Evolutionary conservation across 2,888 invertebrate species (phyloP), one percentile per base, ranked within the genome.

Genomic region (Phania funesta): DNA sequence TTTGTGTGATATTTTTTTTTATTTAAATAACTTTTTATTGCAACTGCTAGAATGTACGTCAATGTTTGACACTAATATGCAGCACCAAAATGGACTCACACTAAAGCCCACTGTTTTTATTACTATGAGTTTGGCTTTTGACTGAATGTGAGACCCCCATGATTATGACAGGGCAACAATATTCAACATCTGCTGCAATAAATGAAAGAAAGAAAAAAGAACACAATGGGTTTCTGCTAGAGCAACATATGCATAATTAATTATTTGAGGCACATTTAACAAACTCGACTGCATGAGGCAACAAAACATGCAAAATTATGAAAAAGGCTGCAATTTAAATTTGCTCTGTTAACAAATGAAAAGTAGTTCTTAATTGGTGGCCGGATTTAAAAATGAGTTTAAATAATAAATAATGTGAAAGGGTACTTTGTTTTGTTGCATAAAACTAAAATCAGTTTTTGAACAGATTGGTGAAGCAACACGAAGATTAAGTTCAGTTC

Each of bases 211-310:
- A 75, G 9, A 41, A 80, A 24, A 48, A 16, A 52, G 48, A n/a
- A 50, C n/a, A 44, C 26, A 70, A 70, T 64, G 48, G 44, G 70
- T 50, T 75, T 70, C 65, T 67, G 29, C 24, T 62, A 56, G 62
- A 74, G 41, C 73, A 64, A 77, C 73, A 77, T 67, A 77, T 81
- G 77, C 62, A 81, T 81, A 77, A 81, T 81, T 81, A 73, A 81
- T 81, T 73, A 68, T 77, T 75, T 77, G 68, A 67, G 73, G 48
- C 77, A 73, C 44, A 50, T 64, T 48, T 56, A 65, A 60, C 54
- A 58, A 80, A 71, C 76, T 76, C 60, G 71, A 65, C 44, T 64
- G 26, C 62, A 65, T 50, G 54, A 62, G 24, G 4, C 56, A 46
- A 20, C 56, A 56, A 24, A 35, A 35, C 2, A 46, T n/a, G 20